Conservation (phyloP, 2,888 invertebrate species). For the Aspidiotus rigidus region DNA sequence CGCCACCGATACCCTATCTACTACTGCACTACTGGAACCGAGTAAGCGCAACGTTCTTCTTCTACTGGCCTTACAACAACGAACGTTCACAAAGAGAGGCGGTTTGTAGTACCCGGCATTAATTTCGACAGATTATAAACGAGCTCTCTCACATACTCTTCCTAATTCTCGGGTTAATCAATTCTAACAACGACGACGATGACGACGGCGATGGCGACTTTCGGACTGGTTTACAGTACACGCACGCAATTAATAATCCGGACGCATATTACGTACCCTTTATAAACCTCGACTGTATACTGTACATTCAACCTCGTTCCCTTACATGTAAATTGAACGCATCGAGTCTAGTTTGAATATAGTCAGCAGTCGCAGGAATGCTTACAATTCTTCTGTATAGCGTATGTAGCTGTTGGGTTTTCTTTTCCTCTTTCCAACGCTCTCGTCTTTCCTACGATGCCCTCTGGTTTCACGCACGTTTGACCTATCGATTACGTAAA, state of each 20-base stretch:
- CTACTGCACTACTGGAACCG: no score
- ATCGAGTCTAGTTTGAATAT: not conserved
- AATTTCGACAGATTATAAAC: slow-evolving; percentile 4
- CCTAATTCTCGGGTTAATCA: not conserved
- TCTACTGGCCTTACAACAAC: no score
- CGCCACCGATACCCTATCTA: no score
- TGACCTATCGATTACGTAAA: no score
- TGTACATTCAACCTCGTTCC: not conserved
- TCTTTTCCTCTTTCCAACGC: not conserved
- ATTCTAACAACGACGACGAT: not conserved
- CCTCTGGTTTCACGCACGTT: no score
- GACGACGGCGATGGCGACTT: not conserved
- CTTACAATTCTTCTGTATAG: not conserved
- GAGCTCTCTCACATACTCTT: not conserved
- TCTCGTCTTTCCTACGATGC: not conserved
- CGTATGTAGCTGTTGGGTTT: not conserved
- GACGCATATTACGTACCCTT: not conserved
- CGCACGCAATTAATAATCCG: slow-evolving; percentile 2
- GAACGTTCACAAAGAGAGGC: no score
- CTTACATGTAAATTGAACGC: slow-evolving; percentile 3
- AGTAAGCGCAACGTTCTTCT: no score
- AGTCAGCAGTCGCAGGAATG: not conserved
- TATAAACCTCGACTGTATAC: not conserved
- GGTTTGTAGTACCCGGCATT: not conserved
- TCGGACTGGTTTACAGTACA: not conserved